Conservation (phyloP, 2,797 vertebrate genomes). For the Ctenopoma multispine region DNA sequence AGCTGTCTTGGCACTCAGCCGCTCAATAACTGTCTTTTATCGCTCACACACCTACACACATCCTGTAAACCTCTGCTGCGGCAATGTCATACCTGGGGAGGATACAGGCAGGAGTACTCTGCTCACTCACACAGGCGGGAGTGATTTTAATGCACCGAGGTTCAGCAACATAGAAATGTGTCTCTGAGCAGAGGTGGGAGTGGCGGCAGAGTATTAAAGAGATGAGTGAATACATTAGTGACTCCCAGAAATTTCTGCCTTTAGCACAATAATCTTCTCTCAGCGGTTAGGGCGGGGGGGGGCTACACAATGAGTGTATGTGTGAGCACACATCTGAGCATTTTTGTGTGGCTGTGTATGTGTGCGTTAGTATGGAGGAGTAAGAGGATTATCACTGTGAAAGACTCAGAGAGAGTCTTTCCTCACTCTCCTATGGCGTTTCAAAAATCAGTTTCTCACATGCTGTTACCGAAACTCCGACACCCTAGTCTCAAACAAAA, state of each 20-base stretch:
- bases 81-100: conserved; percentile 57
- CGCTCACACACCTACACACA: conserved; percentile 2
- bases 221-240: conserved; percentile 59
- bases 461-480: neutral
- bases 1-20: conserved; percentile 41
- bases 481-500: conserved; percentile 10
- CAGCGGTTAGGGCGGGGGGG: conserved; percentile 7
- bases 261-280: conserved; percentile 49
- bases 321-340: conserved; percentile 9
- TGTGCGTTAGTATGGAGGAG: conserved; percentile 23
- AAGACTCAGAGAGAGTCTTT: conserved; percentile 45
- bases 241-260: conserved; percentile 49
- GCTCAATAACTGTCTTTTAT: conserved; percentile 42
- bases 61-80: conserved; percentile 38
- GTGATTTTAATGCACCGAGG: conserved; percentile 19
- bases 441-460: conserved; percentile 23
- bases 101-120: conserved; percentile 14
- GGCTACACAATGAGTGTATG: neutral
- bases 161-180: conserved; percentile 26
- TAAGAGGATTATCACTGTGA: conserved; percentile 75
- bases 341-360: conserved; percentile 27
- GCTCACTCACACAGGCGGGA: conserved; percentile 10
- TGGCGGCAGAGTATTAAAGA: conserved; percentile 45
- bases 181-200: conserved; percentile 41
- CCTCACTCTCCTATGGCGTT: conserved; percentile 45